Evolutionary conservation across 2,113 vertebrate species (phyloP), one percentile per base, ranked within the genome.

Genomic region (Stomatorhinus ivindoensis): DNA sequence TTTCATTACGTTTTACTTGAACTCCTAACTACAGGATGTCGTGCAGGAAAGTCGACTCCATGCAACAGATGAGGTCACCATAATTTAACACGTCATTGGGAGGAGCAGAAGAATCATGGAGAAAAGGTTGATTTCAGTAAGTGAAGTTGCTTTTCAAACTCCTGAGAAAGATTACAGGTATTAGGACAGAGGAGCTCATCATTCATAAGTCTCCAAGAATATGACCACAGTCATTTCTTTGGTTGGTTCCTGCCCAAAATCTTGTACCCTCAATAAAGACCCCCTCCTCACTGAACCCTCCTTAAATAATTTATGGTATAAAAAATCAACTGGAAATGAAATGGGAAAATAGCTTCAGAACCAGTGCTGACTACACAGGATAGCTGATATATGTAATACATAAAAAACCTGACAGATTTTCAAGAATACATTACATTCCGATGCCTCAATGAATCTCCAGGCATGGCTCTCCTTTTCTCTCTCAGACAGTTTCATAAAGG

Each of bases 401-500:
- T 55, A 55, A 35, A 51, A 27, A 87, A 35, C 48, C 7, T 53
- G 48, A 53, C 84, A 86, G 27, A 86, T 55, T 15, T n/a, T 53
- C 44, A 15, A 8, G 27, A 87, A 35, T 53, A 53, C 48, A 87
- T 53, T 47, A 51, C 50, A 53, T 31, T 35, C 39, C 11, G 85
- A 87, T 19, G 31, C 31, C 35, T 84, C 82, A 47, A 84, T 84
- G 82, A 47, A 84, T 84, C 44, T 24, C 19, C 21, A 13, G 7
- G 44, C 82, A 47, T 47, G 35, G 8, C 82, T 47, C 39, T n/a
- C 31, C 46, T 44, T 27, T 50, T 27, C 47, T 51, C 84, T 86
- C 46, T 35, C n/a, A 35, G 27, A 46, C 84, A 84, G 82, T 84
- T 84, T 51, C 48, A 53, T 86, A 86, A 86, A 86, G 84, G 85